A percentile compares a stretch with the other conserved stretches of the same genome.
These are phyloP conservation scores for Notarius lentiginosus DNA, from an alignment of 2,113 vertebrate genomes.

Conservation along the genomic window DNA sequence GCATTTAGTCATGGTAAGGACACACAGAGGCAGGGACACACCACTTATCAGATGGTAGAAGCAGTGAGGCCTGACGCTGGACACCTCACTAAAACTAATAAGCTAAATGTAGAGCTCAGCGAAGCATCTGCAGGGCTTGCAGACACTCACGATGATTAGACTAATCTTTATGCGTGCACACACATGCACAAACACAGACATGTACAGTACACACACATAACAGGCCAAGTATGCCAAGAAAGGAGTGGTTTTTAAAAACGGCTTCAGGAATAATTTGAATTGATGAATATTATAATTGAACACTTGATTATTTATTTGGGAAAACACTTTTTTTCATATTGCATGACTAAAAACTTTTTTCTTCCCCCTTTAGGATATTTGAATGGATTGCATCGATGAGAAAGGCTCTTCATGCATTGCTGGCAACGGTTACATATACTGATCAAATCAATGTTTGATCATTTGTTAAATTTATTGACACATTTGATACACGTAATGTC, in stretches of 20 bases:
- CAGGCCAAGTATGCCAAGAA: neutral
- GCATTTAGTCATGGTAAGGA: conserved; percentile 9
- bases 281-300: neutral
- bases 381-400: neutral
- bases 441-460: neutral
- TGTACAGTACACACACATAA: neutral
- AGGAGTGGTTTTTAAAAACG: neutral
- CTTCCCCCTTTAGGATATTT: neutral
- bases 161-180: conserved; percentile 5
- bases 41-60: conserved; percentile 53
- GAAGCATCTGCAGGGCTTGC: conserved; percentile 23
- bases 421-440: neutral
- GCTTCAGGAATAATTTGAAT: neutral
- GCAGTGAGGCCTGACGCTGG: conserved; percentile 32
- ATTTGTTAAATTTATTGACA: neutral
- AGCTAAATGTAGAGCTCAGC: conserved; percentile 45
- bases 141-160: conserved; percentile 52
- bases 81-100: conserved; percentile 57
- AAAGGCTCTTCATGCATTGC: neutral
- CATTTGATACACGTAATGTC: neutral
- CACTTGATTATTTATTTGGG: neutral
- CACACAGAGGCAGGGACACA: conserved; percentile 23
- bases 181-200: conserved; percentile 8
- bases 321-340: too few relatives aligned
- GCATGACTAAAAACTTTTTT: neutral